Base-by-base conservation (phyloP, 2,888 invertebrate genomes). In the Amaurobius ferox region DNA sequence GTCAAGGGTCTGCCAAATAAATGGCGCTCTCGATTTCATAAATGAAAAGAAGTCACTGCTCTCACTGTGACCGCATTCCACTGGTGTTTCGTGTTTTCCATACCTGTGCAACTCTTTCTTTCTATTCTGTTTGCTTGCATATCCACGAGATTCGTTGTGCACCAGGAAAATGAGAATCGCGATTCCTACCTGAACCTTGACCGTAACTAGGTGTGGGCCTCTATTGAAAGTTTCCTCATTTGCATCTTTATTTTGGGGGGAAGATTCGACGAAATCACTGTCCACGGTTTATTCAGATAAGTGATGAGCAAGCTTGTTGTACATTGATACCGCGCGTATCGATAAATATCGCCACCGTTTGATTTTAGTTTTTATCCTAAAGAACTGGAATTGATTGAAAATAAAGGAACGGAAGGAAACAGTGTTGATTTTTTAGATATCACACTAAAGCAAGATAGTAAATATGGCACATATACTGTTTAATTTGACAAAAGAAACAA, bases 1-100 rank as follows among this genome's bases (percentile, higher is more conserved):
- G 19, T 55, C 55, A 55, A 55, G 23, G 55, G 55, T 55, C 55
- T 55, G 6, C 23, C 11, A 55, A 55, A 55, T 16, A 55, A 23
- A 55, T 55, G 19, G 55, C 55, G 55, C 55, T 55, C 55, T 55
- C 55, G 55, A 55, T 55, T 55, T 55, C 23, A 23, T 23, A 55
- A 23, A 55, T 23, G 55, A 55, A 23, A 55, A 44, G 23, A 11
- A 55, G 55, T 55, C 23, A 55, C 55, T 55, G 23, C 55, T 55
- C 23, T 55, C 55, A 55, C 55, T 55, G 23, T 55, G 55, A 55
- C 55, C 55, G 55, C 55, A 55, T 55, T 55, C 55, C 16, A 9
- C 44, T 44, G 9, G n/a, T 9, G 13, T 55, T 55, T 55, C 55
- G 55, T 55, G 55, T 55, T 55, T 55, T 55, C 23, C 55, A 55